Conservation (phyloP, 2,888 invertebrate genomes). For the Tipula confusa region DNA sequence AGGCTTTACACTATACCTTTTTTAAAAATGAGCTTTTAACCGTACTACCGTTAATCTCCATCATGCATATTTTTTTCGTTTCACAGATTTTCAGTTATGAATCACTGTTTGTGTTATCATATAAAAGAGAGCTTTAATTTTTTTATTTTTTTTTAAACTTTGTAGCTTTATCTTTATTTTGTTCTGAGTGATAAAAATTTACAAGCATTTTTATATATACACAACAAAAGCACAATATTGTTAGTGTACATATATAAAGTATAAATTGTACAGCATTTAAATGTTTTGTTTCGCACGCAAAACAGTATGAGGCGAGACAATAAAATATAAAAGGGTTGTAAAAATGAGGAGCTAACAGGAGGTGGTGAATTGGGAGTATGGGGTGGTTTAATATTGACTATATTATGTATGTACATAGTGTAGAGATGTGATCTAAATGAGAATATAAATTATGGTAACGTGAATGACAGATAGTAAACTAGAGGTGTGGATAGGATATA, state of each 20-base stretch:
- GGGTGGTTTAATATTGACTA: not conserved
- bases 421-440: constrained; percentile 7
- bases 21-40: no score
- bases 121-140: not conserved
- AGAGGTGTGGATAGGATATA: not conserved
- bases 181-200: not conserved
- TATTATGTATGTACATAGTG: not conserved
- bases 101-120: not conserved
- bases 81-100: not conserved
- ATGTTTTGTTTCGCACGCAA: not conserved
- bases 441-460: constrained; percentile 3
- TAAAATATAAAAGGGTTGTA: constrained; percentile 3
- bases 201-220: not conserved
- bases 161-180: not conserved
- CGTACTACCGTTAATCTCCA: no score
- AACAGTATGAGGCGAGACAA: not conserved
- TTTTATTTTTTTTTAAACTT: not conserved
- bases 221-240: not conserved
- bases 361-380: no score
- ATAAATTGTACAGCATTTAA: not conserved
- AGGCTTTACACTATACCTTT: no score
- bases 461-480: constrained; percentile 8
- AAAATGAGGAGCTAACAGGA: no score
- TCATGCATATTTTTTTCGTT: no score
- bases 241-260: not conserved